Base-by-base conservation (phyloP, 1,140 invertebrate genomes). In the Zaprionus camerounensis region DNA sequence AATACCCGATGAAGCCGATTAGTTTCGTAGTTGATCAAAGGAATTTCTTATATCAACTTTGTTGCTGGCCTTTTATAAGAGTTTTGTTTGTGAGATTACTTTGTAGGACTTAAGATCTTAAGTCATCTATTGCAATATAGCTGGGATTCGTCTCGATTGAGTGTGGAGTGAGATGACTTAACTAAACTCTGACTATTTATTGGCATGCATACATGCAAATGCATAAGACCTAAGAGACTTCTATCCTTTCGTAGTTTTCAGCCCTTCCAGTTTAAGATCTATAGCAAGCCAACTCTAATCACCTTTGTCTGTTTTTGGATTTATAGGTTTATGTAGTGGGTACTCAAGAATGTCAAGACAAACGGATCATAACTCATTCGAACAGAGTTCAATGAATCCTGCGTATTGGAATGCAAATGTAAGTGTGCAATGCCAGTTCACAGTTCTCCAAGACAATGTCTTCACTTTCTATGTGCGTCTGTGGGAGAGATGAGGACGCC, bases 281-380 rank as follows among this genome's bases (percentile, higher is more conserved):
- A 20, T 3, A 49, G 20, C 1, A 11, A 13, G 20, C 11, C 17
- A 22, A 22, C 3, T 51, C 12, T 4, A 51, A 24, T 24, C 12
- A 51, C 46, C 46, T 51, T 12, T 22, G 46, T 13, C 22, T 51
- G 11, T 5, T 24, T 24, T 20, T 3, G 3, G n/a, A 44, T 80
- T 46, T 66, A 82, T 82, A 65, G 72, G 17, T 1, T 17, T 49
- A 82, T 78, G 75, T 36, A 74, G 65, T 82, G 65, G 69, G 62
- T 63, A 44, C 58, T 62, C 64, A 28, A 34, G 36, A 57, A 49
- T 46, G 28, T 38, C 57, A 28, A 24, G 44, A 55, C 26, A 46
- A 71, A 9, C 46, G 61, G 15, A 41, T 44, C 70, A 82, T 78
- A 68, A 69, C 56, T 82, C 62, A 75, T 68, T 58, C 11, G 68